Conservation (phyloP, 2,113 vertebrate species). For the Petrocephalus zakoni region DNA sequence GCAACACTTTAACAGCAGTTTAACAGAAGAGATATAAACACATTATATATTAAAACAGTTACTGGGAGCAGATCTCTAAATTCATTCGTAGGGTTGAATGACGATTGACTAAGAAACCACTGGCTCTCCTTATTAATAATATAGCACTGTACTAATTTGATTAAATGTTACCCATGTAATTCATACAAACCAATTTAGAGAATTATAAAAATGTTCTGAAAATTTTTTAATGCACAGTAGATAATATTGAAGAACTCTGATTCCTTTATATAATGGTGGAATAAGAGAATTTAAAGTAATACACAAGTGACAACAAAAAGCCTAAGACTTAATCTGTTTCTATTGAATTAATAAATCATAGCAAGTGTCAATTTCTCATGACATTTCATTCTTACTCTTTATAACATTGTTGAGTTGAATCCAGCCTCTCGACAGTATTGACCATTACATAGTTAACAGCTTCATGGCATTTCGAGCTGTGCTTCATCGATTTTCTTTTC, state of each 20-base stretch:
- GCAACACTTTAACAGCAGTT: not conserved
- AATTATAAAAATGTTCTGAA: not conserved
- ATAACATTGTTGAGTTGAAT: slow-evolving; percentile 8
- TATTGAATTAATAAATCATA: not conserved
- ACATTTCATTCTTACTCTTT: not conserved
- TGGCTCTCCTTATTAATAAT: not conserved
- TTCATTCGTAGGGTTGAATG: not conserved
- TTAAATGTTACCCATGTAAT: not conserved
- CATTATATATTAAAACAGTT: not conserved
- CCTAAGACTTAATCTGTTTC: not conserved
- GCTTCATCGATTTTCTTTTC: slow-evolving; percentile 8
- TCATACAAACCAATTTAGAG: not conserved
- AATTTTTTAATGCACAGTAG: not conserved
- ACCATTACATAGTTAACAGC: not conserved
- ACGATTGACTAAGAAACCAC: not conserved
- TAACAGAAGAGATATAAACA: not conserved
- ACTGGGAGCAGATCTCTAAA: not conserved
- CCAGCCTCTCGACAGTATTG: not conserved
- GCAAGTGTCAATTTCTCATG: not conserved
- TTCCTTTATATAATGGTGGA: not conserved
- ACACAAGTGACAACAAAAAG: not conserved
- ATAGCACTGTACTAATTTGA: not conserved
- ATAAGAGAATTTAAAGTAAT: not conserved
- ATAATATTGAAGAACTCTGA: not conserved
- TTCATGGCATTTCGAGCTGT: not conserved